These are phyloP conservation scores for Mallotus villosus DNA, from an alignment of 2,797 vertebrate genomes.

Conservation along the genomic window DNA sequence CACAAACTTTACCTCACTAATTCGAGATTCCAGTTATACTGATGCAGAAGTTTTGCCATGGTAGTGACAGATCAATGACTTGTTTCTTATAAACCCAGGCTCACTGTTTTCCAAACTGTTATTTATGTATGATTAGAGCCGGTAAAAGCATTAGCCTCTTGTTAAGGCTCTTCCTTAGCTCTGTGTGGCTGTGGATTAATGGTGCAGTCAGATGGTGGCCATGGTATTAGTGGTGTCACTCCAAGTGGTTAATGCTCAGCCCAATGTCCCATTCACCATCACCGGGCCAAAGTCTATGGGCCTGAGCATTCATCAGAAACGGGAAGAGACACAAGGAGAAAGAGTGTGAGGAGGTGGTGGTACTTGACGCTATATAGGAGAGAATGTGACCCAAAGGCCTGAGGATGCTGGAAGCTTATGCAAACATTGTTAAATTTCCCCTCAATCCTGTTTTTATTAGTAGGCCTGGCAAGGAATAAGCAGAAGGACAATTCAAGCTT, in stretches of 20 bases:
- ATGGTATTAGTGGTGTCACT: constrained; percentile 32
- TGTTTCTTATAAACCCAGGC: too few relatives aligned
- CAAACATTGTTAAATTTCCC: constrained; percentile 61
- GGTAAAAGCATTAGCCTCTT: background rate
- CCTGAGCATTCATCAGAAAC: constrained; percentile 43
- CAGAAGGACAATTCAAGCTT: constrained; percentile 37
- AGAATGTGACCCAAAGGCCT: constrained; percentile 49
- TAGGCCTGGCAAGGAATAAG: constrained; percentile 35
- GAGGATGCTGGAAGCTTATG: constrained; percentile 64
- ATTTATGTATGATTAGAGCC: too few relatives aligned
- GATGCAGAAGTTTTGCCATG: too few relatives aligned
- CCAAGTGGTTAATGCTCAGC: constrained; percentile 47
- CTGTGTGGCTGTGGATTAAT: constrained; percentile 29
- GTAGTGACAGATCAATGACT: background rate
- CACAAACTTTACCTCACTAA: background rate
- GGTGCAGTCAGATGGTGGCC: constrained; percentile 36
- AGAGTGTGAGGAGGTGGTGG: constrained; percentile 28
- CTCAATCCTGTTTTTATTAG: constrained; percentile 64
- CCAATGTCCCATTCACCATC: constrained; percentile 22
- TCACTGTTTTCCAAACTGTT: background rate
- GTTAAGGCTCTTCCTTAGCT: background rate
- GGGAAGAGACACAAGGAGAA: constrained; percentile 39
- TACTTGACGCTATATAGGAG: constrained; percentile 66
- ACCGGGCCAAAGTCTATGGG: constrained; percentile 61
- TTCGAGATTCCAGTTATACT: too few relatives aligned